Conservation (phyloP, 2,797 vertebrate species). For the Amniataba percoides region DNA sequence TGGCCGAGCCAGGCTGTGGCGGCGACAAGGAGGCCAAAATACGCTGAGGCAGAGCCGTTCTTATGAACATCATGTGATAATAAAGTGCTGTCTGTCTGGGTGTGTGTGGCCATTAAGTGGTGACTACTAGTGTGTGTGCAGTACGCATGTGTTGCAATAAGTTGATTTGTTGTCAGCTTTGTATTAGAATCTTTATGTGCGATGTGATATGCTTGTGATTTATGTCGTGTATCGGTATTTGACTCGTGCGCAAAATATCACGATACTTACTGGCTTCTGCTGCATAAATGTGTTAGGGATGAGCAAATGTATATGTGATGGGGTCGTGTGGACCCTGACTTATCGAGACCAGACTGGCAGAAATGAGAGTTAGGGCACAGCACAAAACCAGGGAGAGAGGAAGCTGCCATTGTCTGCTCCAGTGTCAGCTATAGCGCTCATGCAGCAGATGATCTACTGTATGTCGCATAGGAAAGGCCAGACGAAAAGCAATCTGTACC, state of each 20-base stretch:
- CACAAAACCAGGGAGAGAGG: constrained; percentile 65
- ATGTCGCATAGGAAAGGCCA: constrained; percentile 50
- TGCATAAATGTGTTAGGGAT: constrained; percentile 6
- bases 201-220: constrained; percentile 42
- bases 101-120: constrained; percentile 57
- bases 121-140: constrained; percentile 38
- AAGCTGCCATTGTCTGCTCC: constrained; percentile 72
- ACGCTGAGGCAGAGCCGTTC: constrained; percentile 51
- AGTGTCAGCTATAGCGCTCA: constrained; percentile 47
- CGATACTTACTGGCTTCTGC: constrained; percentile 18
- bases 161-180: constrained; percentile 32
- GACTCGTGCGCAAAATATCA: constrained; percentile 2
- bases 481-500: constrained; percentile 84
- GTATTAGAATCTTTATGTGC: background rate
- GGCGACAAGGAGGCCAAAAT: constrained; percentile 41
- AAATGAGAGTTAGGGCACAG: constrained; percentile 47
- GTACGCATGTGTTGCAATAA: constrained; percentile 45
- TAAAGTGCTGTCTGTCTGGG: constrained; percentile 62
- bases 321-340: background rate
- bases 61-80: constrained; percentile 68
- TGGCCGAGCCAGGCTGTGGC: constrained; percentile 19
- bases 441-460: constrained; percentile 58
- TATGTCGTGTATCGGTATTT: constrained; percentile 20
- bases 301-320: background rate
- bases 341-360: constrained; percentile 28